These are phyloP conservation scores for Melanerpes aurifrons DNA, from an alignment of 2,113 vertebrate genomes.

Conservation along the genomic window DNA sequence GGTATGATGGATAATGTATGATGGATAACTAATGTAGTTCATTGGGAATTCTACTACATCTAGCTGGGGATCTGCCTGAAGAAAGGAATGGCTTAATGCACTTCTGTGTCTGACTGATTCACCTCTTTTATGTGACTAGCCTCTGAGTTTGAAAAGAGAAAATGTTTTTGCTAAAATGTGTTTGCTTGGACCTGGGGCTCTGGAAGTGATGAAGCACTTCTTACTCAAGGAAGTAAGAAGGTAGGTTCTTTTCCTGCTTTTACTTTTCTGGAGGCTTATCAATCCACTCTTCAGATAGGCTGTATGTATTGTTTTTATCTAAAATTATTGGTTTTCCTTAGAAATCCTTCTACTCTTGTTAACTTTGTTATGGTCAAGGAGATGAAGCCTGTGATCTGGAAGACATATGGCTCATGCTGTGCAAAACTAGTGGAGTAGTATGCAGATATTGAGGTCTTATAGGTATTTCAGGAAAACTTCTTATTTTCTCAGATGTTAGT, in stretches of 20 bases:
- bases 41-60: neutral
- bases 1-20: neutral
- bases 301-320: neutral
- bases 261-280: neutral
- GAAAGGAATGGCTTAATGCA: neutral
- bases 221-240: neutral
- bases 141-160: neutral
- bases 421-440: neutral
- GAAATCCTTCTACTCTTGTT: neutral
- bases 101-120: neutral
- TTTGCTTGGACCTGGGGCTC: neutral
- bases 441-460: neutral
- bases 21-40: neutral
- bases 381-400: neutral
- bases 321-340: neutral
- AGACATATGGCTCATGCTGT: neutral
- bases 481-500: neutral
- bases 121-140: neutral
- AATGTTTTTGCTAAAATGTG: neutral
- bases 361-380: neutral
- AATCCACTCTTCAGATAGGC: no score
- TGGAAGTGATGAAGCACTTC: neutral
- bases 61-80: neutral
- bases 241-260: neutral
- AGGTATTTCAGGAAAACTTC: neutral